Percentiles rank a stretch among this genome's conserved stretches.
Evolutionary conservation across 2,888 invertebrate species (phyloP).

Genomic region (Synanthedon vespiformis): DNA sequence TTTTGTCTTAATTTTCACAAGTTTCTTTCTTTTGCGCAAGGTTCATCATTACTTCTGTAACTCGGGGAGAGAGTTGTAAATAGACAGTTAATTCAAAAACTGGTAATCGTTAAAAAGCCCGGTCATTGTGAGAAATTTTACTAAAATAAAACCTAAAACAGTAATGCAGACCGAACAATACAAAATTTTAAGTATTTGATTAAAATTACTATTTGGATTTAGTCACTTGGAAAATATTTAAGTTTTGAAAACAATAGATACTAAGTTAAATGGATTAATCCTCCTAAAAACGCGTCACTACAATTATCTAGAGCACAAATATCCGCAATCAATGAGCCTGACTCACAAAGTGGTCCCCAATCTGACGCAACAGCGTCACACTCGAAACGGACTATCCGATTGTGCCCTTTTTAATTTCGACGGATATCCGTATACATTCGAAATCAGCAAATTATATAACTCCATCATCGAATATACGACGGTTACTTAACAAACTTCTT

Average conservation of each 20-base stretch:
- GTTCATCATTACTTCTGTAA: too few species aligned
- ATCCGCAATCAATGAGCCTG: constrained; percentile 3
- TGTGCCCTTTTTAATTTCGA: constrained; percentile 18
- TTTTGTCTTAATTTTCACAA: too few species aligned
- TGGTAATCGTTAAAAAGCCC: too few species aligned
- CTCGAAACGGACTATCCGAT: background rate
- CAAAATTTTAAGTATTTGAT: too few species aligned
- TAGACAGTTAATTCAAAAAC: too few species aligned
- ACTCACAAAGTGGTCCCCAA: constrained; percentile 1
- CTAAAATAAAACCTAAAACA: too few species aligned
- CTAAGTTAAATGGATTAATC: too few species aligned
- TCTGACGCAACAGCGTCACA: constrained; percentile 1
- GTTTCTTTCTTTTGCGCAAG: too few species aligned
- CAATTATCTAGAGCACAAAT: background rate
- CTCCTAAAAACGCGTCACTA: background rate
- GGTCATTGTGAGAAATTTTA: too few species aligned
- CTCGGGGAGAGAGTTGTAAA: too few species aligned
- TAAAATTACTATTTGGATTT: background rate
- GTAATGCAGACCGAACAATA: too few species aligned
- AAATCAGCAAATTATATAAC: constrained; percentile 8
- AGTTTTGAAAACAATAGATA: too few species aligned
- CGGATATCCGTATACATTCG: constrained; percentile 21
- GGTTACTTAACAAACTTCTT: background rate
- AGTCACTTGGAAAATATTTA: background rate
- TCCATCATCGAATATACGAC: background rate